Conservation (phyloP, 2,797 vertebrate species). For the Scarus forsteni region DNA sequence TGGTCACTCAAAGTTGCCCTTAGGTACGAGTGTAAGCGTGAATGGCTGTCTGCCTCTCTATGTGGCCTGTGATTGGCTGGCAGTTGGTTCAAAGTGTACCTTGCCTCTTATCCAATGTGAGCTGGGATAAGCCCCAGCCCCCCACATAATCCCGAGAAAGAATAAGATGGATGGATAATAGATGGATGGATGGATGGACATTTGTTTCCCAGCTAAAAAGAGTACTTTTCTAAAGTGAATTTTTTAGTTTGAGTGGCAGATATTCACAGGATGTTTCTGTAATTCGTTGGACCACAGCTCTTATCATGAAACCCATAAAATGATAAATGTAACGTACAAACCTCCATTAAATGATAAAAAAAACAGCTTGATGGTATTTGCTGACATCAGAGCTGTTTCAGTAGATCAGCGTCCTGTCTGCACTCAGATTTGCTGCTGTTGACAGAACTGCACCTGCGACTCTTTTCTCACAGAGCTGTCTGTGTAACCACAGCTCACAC, state of each 20-base stretch:
- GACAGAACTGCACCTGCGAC: conserved; percentile 47
- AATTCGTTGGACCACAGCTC: not conserved
- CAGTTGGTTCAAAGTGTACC: too few species aligned
- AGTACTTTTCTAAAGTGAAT: not conserved
- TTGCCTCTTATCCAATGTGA: too few species aligned
- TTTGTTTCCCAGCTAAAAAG: too few species aligned
- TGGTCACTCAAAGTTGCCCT: too few species aligned
- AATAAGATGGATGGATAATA: too few species aligned
- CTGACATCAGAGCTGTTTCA: not conserved
- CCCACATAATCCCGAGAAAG: too few species aligned
- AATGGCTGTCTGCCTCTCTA: too few species aligned
- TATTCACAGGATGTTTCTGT: not conserved
- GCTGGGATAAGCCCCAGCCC: too few species aligned
- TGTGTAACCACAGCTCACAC: conserved; percentile 18
- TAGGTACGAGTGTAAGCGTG: too few species aligned
- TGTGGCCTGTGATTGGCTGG: too few species aligned
- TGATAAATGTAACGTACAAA: not conserved
- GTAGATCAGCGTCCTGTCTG: conserved; percentile 28
- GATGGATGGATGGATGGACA: too few species aligned
- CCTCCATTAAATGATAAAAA: not conserved
- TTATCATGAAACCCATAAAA: not conserved
- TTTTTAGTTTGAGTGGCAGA: not conserved
- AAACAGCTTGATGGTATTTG: not conserved
- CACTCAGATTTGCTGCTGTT: conserved; percentile 20
- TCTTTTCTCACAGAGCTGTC: conserved; percentile 15